Evolutionary conservation across 2,888 invertebrate species (phyloP).

Genomic region (Drosophila borborema): DNA sequence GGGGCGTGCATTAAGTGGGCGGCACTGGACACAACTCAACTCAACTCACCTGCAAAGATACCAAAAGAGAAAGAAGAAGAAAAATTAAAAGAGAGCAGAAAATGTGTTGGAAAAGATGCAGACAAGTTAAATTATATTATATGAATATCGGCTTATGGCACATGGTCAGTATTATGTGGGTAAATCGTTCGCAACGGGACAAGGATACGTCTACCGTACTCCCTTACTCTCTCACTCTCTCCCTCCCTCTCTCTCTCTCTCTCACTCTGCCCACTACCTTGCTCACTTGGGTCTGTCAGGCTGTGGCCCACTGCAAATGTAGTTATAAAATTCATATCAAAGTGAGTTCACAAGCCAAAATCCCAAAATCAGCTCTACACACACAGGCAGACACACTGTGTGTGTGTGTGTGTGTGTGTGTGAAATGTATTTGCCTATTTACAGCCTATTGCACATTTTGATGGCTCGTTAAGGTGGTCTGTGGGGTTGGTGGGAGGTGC

Average conservation of each 20-base stretch:
- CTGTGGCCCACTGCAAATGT: constrained; percentile 47
- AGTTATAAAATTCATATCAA: constrained; percentile 70
- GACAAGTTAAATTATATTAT: constrained; percentile 71
- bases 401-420: constrained; percentile 36
- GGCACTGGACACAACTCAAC: constrained; percentile 29
- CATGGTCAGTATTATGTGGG: constrained; percentile 33
- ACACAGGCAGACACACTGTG: constrained; percentile 16
- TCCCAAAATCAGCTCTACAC: constrained; percentile 66
- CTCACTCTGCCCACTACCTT: too few species aligned
- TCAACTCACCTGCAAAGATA: constrained; percentile 62
- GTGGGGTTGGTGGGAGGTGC: not conserved
- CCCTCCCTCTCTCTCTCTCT: too few species aligned
- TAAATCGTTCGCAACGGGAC: not conserved
- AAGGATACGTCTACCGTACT: not conserved
- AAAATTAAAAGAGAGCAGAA: constrained; percentile 15
- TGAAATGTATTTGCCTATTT: constrained; percentile 77
- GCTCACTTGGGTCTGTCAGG: not conserved
- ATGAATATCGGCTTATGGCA: constrained; percentile 62
- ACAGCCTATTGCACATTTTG: constrained; percentile 80
- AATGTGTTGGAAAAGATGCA: constrained; percentile 61
- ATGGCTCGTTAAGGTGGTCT: constrained; percentile 37
- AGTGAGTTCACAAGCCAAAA: constrained; percentile 62
- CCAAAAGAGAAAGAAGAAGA: not conserved
- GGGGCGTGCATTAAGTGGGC: constrained; percentile 7
- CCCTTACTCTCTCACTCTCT: not conserved